A percentile compares a stretch with the other conserved stretches of the same genome.
Conservation (phyloP, 1,140 invertebrate genomes). For the Drosophila sp. region DNA sequence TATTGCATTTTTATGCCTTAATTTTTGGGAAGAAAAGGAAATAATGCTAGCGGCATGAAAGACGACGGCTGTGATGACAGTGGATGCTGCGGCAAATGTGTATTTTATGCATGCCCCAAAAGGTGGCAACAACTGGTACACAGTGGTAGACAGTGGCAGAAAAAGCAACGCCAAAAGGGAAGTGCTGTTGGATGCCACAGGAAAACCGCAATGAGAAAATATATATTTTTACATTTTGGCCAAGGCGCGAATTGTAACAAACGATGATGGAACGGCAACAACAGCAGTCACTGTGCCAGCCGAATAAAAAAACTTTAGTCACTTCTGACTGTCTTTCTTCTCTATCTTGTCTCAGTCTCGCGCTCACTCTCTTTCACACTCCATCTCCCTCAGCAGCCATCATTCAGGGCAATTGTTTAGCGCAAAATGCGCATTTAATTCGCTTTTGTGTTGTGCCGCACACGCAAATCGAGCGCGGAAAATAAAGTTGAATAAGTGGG, state of each 20-base stretch:
- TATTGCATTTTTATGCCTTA: constrained; percentile 52
- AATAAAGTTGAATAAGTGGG: constrained; percentile 38
- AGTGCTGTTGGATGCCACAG: constrained; percentile 43
- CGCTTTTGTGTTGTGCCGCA: constrained; percentile 43
- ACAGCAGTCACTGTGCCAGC: neutral
- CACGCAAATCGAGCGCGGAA: constrained; percentile 69
- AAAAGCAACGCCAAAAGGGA: constrained; percentile 21
- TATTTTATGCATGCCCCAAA: constrained; percentile 78
- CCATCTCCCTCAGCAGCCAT: too few species aligned
- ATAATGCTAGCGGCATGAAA: constrained; percentile 47
- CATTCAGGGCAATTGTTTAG: constrained; percentile 69
- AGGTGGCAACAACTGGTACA: constrained; percentile 58
- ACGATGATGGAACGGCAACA: constrained; percentile 49
- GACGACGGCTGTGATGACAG: constrained; percentile 56
- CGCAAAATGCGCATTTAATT: constrained; percentile 80
- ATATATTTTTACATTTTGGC: constrained; percentile 25
- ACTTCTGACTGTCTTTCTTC: constrained; percentile 14
- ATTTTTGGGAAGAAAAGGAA: constrained; percentile 61
- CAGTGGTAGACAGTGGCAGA: constrained; percentile 13
- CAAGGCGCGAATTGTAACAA: constrained; percentile 70
- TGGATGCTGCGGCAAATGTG: constrained; percentile 61
- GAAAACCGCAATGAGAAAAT: constrained; percentile 43
- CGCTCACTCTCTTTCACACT: neutral
- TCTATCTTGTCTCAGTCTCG: neutral
- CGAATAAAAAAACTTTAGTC: constrained; percentile 31